Base-by-base conservation (phyloP, 53 echinoderm and acorn worm species). In the Hippasteria phrygiana region DNA sequence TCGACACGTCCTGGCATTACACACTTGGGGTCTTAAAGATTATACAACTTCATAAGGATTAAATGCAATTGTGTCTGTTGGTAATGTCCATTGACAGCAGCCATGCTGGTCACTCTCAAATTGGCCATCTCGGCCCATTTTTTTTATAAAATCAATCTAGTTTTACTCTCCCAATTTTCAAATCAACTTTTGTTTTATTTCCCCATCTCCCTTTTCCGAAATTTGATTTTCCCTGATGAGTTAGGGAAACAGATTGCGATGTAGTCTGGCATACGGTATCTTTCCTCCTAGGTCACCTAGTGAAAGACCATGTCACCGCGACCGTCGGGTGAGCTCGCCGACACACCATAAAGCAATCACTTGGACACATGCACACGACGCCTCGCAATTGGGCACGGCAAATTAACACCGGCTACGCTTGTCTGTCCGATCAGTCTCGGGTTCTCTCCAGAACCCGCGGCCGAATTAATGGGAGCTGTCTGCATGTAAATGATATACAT, bases 401-500 rank as follows among this genome's bases (percentile, higher is more conserved):
- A 82, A 82, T 82, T 82, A 82, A 82, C 82, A 82, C 82, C 8
- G 66, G 66, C 82, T 46, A 82, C 82, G 82, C 43, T 82, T 64
- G 82, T 82, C 82, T 82, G 82, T 82, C 82, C 42, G 64, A 82
- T 82, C 82, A 63, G 42, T 43, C 82, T 63, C 46, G 43, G 35
- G 73, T 43, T n/a, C 66, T 65, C 66, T 32, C 82, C n/a, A n/a
- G n/a, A n/a, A n/a, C n/a, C n/a, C 24, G 64, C 66, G 33, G 64
- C 46, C 82, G 46, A 82, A 82, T 82, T 82, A 82, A 82, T 82
- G 82, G 66, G 40, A 82, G 82, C 45, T 82, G 82, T 82, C 82
- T 82, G 82, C 82, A 82, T 82, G 82, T 82, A 82, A 82, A 82
- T 82, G 82, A 82, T 82, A 82, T 66, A 82, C 82, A 82, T 64